These are phyloP conservation scores for Hystrix brachyura DNA, from an alignment of 2,113 vertebrate species.

Conservation along the genomic window DNA sequence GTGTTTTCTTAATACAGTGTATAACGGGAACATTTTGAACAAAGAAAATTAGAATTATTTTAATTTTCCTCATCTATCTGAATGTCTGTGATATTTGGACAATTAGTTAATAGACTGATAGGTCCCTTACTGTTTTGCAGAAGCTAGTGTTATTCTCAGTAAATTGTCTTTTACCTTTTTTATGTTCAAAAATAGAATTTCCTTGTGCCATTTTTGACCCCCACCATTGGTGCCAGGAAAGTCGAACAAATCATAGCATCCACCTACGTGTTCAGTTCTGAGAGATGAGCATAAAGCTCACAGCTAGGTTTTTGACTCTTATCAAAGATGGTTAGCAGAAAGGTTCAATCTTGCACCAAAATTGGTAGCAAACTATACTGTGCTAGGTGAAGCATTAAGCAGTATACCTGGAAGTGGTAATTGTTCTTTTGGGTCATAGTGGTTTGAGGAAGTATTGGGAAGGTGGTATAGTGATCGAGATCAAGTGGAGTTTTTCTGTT, in stretches of 20 bases:
- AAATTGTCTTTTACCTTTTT: conserved; percentile 51
- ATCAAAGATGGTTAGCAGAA: neutral
- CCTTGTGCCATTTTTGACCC: conserved; percentile 25
- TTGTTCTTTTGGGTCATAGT: conserved; percentile 44
- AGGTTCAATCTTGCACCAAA: neutral
- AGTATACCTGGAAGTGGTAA: neutral
- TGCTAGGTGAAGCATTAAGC: conserved; percentile 7
- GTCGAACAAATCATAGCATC: neutral
- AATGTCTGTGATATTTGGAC: neutral
- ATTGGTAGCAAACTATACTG: neutral
- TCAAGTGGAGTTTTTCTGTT: conserved; percentile 65
- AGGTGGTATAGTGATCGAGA: conserved; percentile 34
- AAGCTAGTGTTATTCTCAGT: conserved; percentile 10
- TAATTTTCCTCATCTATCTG: neutral
- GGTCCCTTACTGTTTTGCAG: conserved; percentile 13
- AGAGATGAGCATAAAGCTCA: neutral
- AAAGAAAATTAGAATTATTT: conserved; percentile 38
- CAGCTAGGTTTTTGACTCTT: conserved; percentile 28
- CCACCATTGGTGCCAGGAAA: conserved; percentile 53
- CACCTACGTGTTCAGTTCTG: neutral
- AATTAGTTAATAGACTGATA: conserved; percentile 6
- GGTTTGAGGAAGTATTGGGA: conserved; percentile 22
- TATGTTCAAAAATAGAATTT: neutral
- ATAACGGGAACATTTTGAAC: neutral
- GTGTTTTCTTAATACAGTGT: neutral